Percentiles rank a stretch among this genome's conserved stretches.
Conservation (phyloP, 2,113 vertebrate genomes). For the Labeo catla region DNA sequence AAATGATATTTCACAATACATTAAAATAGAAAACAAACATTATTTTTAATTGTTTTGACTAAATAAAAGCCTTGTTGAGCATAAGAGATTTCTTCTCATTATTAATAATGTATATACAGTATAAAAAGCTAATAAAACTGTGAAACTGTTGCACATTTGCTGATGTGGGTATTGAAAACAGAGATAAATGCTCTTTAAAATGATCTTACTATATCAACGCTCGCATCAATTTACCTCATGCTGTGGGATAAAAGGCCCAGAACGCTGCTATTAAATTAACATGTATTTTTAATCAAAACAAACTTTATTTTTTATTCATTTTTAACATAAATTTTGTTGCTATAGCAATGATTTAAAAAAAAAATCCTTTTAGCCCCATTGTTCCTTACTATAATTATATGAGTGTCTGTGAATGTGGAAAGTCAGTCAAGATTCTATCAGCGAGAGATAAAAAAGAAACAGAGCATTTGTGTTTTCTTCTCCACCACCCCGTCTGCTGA, state of each 20-base stretch:
- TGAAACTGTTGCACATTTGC: neutral
- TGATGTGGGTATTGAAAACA: neutral
- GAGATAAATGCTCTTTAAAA: neutral
- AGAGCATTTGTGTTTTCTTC: slow-evolving; percentile 30
- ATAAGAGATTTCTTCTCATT: neutral
- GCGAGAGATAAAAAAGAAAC: slow-evolving; percentile 2
- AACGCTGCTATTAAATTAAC: neutral
- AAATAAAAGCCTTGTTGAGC: neutral
- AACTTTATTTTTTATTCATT: neutral
- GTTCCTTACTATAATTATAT: neutral
- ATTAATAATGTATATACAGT: neutral
- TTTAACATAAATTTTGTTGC: neutral
- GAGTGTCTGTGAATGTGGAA: neutral
- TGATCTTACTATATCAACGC: neutral
- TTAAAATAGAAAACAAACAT: neutral
- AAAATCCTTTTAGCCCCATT: neutral
- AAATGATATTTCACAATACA: neutral
- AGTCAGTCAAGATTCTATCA: slow-evolving; percentile 2
- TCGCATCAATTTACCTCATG: neutral
- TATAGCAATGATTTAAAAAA: neutral
- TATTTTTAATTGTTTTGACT: neutral
- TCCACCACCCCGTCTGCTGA: slow-evolving; percentile 50
- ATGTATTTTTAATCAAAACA: neutral
- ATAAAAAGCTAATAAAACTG: neutral
- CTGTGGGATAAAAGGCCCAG: neutral